A percentile compares a stretch with the other conserved stretches of the same genome.
These are phyloP conservation scores for Alfaro cultratus DNA, from an alignment of 2,797 vertebrate genomes.

Conservation along the genomic window DNA sequence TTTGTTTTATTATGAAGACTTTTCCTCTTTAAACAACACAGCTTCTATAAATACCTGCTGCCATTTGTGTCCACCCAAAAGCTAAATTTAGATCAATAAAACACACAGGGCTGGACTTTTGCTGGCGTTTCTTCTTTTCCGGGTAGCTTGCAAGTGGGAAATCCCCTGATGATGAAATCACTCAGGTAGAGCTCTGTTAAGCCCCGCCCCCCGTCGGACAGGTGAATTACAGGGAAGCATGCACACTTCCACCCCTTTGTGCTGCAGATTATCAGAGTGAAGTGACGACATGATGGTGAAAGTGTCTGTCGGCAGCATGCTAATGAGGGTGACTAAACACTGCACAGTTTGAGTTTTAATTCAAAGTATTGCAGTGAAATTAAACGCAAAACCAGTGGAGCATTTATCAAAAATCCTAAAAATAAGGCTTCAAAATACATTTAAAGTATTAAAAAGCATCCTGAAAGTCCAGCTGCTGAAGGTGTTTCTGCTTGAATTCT, in stretches of 20 bases:
- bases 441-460: neutral
- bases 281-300: neutral
- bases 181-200: constrained; percentile 32
- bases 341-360: neutral
- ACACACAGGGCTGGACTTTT: constrained; percentile 24
- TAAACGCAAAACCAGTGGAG: neutral
- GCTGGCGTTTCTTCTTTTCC: constrained; percentile 30
- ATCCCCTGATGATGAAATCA: constrained; percentile 42
- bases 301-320: neutral
- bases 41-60: constrained; percentile 17
- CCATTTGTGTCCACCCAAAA: constrained; percentile 17
- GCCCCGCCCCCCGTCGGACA: neutral
- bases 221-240: constrained; percentile 1
- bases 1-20: neutral
- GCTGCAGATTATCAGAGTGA: neutral
- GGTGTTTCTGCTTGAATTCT: neutral
- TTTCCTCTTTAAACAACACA: neutral
- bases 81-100: constrained; percentile 37
- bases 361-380: neutral
- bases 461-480: neutral
- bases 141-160: constrained; percentile 40
- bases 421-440: neutral
- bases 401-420: neutral
- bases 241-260: constrained; percentile 1
- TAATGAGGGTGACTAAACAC: neutral